phyloP scores from a whole-genome alignment of 2,113 vertebrate species.

The Neodontobutis hainanensis region DNA sequence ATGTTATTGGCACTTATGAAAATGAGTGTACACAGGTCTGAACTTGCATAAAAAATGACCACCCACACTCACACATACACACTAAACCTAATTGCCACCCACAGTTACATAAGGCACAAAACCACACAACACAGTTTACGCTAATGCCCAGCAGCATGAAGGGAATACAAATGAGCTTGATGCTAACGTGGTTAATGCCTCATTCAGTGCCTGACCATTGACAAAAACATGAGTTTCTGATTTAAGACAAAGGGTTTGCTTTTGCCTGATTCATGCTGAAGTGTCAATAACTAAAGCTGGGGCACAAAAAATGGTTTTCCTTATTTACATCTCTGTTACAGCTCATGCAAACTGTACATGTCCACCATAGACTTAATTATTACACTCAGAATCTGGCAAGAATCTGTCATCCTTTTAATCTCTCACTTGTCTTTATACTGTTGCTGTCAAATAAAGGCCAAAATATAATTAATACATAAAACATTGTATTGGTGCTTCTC shows the following conservation, averaged over 20 bases:
- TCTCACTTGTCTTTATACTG: too few relatives aligned
- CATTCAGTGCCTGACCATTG: conserved; percentile 16
- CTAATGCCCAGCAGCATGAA: conserved; percentile 36
- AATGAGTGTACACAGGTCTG: conserved; percentile 33
- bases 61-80: conserved; percentile 15
- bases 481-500: too few relatives aligned
- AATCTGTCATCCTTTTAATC: not conserved
- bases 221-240: conserved; percentile 28
- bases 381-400: conserved; percentile 33
- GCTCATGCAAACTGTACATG: conserved; percentile 20
- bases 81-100: conserved; percentile 45
- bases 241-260: conserved; percentile 31
- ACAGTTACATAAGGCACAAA: conserved; percentile 44
- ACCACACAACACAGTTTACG: conserved; percentile 26
- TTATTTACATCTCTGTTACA: conserved; percentile 36
- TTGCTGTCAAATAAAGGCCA: too few relatives aligned
- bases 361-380: conserved; percentile 34
- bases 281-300: conserved; percentile 50
- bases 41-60: conserved; percentile 22
- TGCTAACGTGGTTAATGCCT: conserved; percentile 12
- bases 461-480: too few relatives aligned
- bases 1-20: conserved; percentile 21
- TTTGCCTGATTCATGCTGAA: conserved; percentile 27
- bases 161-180: conserved; percentile 44
- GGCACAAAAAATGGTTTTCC: conserved; percentile 46